A percentile compares a stretch with the other conserved stretches of the same genome.
Evolutionary conservation across 2,888 invertebrate genomes (phyloP).

Genomic region (Sympetrum striolatum): DNA sequence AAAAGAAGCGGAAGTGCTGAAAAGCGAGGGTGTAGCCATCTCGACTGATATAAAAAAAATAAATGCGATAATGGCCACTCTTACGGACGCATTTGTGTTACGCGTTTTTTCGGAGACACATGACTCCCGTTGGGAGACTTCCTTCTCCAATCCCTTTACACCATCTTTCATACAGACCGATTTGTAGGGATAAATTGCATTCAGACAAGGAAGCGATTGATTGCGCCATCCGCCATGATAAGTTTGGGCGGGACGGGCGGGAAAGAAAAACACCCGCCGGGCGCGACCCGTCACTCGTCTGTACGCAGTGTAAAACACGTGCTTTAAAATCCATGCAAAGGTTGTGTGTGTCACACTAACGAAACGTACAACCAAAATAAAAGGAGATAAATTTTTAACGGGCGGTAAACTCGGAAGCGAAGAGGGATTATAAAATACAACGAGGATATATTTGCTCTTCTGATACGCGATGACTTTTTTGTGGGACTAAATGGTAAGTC

Average conservation of each 20-base stretch:
- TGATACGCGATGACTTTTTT: background rate
- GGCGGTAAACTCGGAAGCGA: background rate
- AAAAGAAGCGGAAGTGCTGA: background rate
- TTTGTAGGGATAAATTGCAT: background rate
- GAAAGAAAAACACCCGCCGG: background rate
- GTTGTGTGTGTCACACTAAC: too few relatives aligned
- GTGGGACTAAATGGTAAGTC: background rate
- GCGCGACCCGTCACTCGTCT: background rate
- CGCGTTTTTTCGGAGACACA: background rate
- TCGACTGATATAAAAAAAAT: background rate
- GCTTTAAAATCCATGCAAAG: too few relatives aligned
- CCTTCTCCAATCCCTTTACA: too few relatives aligned
- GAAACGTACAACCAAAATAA: background rate
- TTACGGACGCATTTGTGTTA: background rate
- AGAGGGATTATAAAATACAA: background rate
- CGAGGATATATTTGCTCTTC: background rate
- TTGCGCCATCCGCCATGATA: background rate
- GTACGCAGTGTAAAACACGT: background rate
- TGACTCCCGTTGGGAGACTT: background rate
- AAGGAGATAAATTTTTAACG: background rate
- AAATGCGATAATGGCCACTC: background rate
- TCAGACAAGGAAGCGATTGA: background rate
- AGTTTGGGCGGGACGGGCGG: background rate
- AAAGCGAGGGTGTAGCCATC: background rate
- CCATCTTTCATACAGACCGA: background rate